Evolutionary conservation across 2,113 vertebrate species (phyloP).

Genomic region (Ellobius talpinus): DNA sequence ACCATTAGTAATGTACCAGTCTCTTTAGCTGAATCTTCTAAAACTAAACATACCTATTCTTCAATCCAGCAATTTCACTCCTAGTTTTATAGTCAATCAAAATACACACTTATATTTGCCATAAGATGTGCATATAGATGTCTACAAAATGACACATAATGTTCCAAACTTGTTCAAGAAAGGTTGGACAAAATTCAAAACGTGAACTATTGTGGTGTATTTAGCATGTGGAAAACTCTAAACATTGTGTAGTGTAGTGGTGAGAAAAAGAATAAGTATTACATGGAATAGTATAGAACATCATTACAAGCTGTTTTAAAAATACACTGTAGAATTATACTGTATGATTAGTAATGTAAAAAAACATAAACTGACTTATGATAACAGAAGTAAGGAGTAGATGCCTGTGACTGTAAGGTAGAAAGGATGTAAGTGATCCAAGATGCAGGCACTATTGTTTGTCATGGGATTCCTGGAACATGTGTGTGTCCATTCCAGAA

Average conservation of each 20-base stretch:
- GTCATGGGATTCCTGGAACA: background rate
- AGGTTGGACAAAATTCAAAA: background rate
- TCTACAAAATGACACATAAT: background rate
- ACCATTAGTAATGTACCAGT: background rate
- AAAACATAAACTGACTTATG: background rate
- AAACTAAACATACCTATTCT: conserved; percentile 28
- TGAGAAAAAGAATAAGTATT: background rate
- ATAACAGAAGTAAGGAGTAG: background rate
- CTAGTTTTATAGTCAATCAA: background rate
- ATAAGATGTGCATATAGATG: background rate
- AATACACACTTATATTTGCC: background rate
- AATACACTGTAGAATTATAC: background rate
- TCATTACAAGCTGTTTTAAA: background rate
- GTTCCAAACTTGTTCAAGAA: background rate
- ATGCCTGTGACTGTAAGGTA: background rate
- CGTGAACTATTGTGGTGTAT: background rate
- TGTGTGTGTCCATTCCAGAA: background rate
- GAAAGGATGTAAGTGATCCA: background rate
- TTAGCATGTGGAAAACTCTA: background rate
- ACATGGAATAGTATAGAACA: background rate
- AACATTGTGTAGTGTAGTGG: background rate
- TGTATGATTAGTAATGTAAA: background rate
- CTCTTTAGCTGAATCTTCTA: background rate
- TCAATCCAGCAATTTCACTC: background rate
- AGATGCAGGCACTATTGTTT: background rate